Evolutionary conservation across 2,797 vertebrate genomes (phyloP).

Genomic region (Pseudomugil tenellus): DNA sequence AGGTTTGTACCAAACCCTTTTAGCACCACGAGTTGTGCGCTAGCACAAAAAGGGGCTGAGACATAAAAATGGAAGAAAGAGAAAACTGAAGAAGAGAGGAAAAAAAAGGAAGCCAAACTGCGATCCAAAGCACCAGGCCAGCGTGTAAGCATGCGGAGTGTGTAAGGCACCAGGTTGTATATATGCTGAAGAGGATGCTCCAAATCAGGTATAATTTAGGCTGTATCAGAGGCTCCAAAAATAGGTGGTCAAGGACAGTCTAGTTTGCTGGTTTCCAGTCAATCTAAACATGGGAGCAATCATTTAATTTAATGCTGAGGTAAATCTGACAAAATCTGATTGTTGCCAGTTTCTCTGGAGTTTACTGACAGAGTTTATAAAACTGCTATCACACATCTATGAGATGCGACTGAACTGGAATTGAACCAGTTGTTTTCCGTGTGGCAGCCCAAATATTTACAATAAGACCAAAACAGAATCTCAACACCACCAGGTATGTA

Average conservation of each 20-base stretch:
- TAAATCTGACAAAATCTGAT: conserved; percentile 80
- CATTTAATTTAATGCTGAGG: conserved; percentile 75
- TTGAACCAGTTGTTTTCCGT: conserved; percentile 73
- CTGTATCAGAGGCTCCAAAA: conserved; percentile 77
- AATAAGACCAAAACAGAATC: conserved; percentile 71
- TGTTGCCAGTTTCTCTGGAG: conserved; percentile 80
- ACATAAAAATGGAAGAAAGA: conserved; percentile 60
- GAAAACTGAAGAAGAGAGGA: conserved; percentile 37
- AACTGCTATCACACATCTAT: conserved; percentile 82
- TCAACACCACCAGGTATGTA: conserved; percentile 51
- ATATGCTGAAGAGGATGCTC: conserved; percentile 86
- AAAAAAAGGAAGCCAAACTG: conserved; percentile 76
- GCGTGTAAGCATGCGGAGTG: conserved; percentile 87
- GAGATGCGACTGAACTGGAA: conserved; percentile 80
- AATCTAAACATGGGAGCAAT: conserved; percentile 77
- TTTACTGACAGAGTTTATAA: conserved; percentile 79
- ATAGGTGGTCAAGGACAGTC: conserved; percentile 81
- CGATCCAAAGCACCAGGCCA: conserved; percentile 86
- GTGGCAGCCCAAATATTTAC: conserved; percentile 78
- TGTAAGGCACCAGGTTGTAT: conserved; percentile 89
- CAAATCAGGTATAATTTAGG: conserved; percentile 75
- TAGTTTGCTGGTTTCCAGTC: conserved; percentile 82
- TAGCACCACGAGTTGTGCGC: conserved; percentile 79
- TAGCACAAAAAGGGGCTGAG: conserved; percentile 76
- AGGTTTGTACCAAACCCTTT: conserved; percentile 60